Conservation (phyloP, 2,113 vertebrate genomes). For the Nycticryphes semicollaris region DNA sequence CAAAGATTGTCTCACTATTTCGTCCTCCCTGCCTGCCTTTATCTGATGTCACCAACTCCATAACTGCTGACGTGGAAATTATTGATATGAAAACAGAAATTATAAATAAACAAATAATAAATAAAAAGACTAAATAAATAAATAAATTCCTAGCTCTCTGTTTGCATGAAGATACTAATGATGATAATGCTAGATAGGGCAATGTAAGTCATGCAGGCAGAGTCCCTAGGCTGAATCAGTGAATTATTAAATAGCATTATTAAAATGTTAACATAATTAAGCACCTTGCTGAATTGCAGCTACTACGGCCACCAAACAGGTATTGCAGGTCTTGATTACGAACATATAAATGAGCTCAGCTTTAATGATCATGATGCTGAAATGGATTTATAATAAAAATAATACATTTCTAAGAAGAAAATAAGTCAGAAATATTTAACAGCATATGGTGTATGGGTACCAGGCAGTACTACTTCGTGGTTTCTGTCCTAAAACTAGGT, state of each 20-base stretch:
- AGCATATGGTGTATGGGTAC: background rate
- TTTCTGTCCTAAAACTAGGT: background rate
- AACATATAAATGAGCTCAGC: background rate
- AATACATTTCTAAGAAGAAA: background rate
- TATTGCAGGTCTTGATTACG: background rate
- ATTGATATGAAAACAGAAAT: background rate
- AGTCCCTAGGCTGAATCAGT: background rate
- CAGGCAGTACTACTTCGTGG: background rate
- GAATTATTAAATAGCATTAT: background rate
- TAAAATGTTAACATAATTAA: background rate
- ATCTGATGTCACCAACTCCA: background rate
- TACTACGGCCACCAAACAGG: background rate
- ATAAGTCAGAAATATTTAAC: background rate
- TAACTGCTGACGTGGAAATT: background rate
- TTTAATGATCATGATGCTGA: background rate
- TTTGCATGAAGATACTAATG: background rate
- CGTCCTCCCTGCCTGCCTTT: background rate
- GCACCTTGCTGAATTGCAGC: background rate
- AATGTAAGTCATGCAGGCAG: background rate
- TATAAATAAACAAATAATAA: background rate
- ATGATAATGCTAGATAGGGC: background rate
- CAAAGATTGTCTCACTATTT: background rate
- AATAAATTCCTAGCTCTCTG: background rate
- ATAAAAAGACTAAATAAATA: background rate
- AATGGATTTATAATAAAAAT: background rate